These are phyloP conservation scores for Phainopepla nitens DNA, from an alignment of 2,113 vertebrate species.

Conservation along the genomic window DNA sequence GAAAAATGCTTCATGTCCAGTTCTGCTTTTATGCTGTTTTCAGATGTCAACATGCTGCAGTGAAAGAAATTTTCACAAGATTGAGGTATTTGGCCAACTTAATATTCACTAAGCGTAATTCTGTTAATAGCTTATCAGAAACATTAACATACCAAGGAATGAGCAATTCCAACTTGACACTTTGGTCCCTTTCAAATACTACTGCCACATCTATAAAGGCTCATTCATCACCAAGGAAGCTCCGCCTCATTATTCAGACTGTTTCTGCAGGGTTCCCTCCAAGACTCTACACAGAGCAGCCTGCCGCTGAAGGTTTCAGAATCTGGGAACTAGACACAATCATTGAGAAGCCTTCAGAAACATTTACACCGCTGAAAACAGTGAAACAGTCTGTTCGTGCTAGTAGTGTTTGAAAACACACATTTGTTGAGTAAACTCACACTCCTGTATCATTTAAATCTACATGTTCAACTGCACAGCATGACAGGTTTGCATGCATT, in stretches of 20 bases:
- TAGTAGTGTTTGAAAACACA: background rate
- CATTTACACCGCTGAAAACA: background rate
- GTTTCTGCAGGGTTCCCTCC: background rate
- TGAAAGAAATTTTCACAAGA: background rate
- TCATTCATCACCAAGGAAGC: background rate
- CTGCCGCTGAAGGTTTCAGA: background rate
- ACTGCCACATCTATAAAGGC: background rate
- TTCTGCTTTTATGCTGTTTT: background rate
- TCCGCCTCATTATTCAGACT: background rate
- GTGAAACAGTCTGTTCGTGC: too few species aligned
- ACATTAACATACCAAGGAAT: background rate
- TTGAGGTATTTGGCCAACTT: background rate
- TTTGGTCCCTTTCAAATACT: background rate
- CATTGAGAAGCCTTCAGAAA: background rate
- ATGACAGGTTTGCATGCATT: background rate
- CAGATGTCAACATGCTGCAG: background rate
- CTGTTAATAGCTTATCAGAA: background rate
- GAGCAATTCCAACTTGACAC: background rate
- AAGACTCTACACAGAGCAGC: background rate
- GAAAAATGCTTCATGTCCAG: background rate
- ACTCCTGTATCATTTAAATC: background rate
- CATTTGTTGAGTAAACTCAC: background rate
- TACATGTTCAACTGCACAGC: background rate
- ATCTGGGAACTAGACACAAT: background rate
- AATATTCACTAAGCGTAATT: background rate